These are phyloP conservation scores for Lagopus muta DNA, from an alignment of 2,113 vertebrate species.

Conservation along the genomic window DNA sequence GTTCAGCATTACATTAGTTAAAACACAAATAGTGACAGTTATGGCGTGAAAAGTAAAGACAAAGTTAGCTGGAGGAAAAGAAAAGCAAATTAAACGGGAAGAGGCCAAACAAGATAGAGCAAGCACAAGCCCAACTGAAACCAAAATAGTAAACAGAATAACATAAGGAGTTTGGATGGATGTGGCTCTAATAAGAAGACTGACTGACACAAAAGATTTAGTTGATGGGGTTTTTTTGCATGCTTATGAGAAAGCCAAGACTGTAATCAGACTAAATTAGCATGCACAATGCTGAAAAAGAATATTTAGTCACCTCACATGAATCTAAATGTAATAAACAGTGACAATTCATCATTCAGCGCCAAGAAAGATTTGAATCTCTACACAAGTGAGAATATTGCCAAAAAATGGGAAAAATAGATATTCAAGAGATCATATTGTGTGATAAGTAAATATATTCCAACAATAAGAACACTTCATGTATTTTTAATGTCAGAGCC, in stretches of 20 bases:
- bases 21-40: neutral
- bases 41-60: constrained; percentile 13
- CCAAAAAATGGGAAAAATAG: constrained; percentile 63
- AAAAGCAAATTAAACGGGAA: constrained; percentile 33
- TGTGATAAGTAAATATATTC: constrained; percentile 57
- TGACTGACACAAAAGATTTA: constrained; percentile 17
- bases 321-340: constrained; percentile 58
- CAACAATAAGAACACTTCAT: constrained; percentile 44
- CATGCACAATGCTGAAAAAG: constrained; percentile 37
- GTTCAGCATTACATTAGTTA: neutral
- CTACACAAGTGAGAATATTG: constrained; percentile 42
- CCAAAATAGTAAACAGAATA: constrained; percentile 11
- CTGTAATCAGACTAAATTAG: constrained; percentile 55
- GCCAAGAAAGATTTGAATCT: constrained; percentile 69
- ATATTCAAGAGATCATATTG: constrained; percentile 59
- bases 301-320: constrained; percentile 58
- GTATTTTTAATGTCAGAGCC: constrained; percentile 28
- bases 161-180: neutral
- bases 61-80: constrained; percentile 8
- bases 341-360: constrained; percentile 42
- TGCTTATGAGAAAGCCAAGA: constrained; percentile 43
- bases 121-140: constrained; percentile 16
- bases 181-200: constrained; percentile 19
- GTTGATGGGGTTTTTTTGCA: neutral
- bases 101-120: neutral